A percentile compares a stretch with the other conserved stretches of the same genome.
Conservation (phyloP, 2,113 vertebrate genomes). For the Pluvialis apricaria region DNA sequence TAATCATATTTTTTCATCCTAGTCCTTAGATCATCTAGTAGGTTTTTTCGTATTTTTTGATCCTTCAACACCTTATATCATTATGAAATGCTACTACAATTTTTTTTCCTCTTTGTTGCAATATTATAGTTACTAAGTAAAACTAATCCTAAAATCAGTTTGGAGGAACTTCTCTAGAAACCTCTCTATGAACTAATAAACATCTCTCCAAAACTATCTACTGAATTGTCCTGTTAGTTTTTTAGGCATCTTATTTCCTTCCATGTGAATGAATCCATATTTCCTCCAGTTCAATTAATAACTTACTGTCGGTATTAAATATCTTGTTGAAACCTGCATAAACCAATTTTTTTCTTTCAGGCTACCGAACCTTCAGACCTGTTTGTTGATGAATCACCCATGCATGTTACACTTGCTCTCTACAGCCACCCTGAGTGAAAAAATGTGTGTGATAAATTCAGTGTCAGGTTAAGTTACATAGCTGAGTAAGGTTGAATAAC, state of each 20-base stretch:
- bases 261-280: background rate
- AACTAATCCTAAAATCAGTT: background rate
- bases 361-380: background rate
- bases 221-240: background rate
- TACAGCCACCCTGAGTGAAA: background rate
- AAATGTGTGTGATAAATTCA: background rate
- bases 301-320: background rate
- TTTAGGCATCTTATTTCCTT: background rate
- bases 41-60: background rate
- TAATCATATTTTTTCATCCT: background rate
- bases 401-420: background rate
- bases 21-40: background rate
- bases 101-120: background rate
- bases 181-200: background rate
- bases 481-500: background rate
- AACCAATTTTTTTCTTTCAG: background rate
- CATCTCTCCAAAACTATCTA: background rate
- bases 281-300: background rate
- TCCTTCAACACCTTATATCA: background rate
- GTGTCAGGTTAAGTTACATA: background rate
- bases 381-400: background rate
- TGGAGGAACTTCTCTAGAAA: background rate
- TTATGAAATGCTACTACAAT: background rate
- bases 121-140: accelerated
- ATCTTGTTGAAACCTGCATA: background rate